These are phyloP conservation scores for Myotis daubentonii DNA, from an alignment of 2,797 vertebrate genomes.

Conservation along the genomic window DNA sequence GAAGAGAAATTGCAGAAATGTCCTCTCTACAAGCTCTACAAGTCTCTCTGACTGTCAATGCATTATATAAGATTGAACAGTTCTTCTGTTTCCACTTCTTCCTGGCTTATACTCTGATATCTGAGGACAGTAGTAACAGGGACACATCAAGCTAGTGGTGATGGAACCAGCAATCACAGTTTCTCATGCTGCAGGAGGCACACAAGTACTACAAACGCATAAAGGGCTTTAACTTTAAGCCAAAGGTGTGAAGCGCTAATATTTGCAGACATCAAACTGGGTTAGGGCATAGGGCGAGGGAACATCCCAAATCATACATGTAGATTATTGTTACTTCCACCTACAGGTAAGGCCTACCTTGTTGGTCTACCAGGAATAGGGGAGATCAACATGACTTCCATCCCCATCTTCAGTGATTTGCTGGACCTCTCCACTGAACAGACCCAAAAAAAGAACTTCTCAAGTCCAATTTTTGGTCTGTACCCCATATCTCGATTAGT, in stretches of 20 bases:
- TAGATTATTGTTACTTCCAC: background rate
- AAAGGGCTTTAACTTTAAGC: background rate
- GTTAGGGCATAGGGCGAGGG: background rate
- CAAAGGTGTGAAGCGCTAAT: background rate
- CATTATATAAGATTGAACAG: background rate
- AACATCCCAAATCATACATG: background rate
- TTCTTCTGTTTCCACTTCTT: background rate
- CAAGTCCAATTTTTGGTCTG: background rate
- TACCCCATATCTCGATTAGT: background rate
- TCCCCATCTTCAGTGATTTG: background rate
- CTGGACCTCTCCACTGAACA: background rate
- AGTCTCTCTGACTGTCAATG: background rate
- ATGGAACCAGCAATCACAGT: background rate
- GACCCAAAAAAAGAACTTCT: background rate
- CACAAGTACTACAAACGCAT: background rate
- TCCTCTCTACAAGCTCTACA: background rate
- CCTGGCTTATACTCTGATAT: background rate
- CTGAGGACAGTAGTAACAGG: background rate
- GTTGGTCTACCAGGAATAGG: background rate
- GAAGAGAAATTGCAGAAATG: background rate
- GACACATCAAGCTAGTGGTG: background rate
- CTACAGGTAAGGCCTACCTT: background rate
- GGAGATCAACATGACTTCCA: background rate
- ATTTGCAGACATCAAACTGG: background rate
- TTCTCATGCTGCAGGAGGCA: fast-evolving